These are phyloP conservation scores for Leucopsar rothschildi DNA, from an alignment of 2,113 vertebrate species.

Conservation along the genomic window DNA sequence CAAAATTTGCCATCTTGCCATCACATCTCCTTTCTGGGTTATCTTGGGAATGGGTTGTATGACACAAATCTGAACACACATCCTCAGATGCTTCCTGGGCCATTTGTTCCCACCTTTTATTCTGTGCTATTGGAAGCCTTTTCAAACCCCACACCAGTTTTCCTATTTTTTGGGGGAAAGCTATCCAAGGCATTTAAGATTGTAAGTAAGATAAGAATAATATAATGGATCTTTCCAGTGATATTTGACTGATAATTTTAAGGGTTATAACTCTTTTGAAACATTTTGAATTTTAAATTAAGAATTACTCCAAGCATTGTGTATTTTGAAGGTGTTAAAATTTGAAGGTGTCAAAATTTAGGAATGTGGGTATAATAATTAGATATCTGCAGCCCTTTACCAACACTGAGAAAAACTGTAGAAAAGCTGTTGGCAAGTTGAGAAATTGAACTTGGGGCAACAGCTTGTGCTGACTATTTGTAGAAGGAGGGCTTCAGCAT, in stretches of 20 bases:
- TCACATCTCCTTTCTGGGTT: fast-evolving
- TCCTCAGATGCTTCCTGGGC: not conserved
- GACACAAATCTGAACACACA: not conserved
- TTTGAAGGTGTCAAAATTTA: not conserved
- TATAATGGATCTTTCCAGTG: not conserved
- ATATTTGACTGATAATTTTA: not conserved
- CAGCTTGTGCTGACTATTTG: not conserved
- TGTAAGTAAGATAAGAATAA: not conserved
- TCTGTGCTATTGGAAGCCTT: not conserved
- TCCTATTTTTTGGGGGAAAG: not conserved
- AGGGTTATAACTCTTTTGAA: not conserved
- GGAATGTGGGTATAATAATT: not conserved
- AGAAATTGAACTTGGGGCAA: not conserved
- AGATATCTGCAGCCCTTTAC: not conserved
- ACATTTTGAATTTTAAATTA: not conserved
- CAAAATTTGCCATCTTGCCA: not conserved
- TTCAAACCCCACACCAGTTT: not conserved
- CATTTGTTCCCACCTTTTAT: not conserved
- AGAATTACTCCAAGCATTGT: not conserved
- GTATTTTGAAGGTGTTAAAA: not conserved
- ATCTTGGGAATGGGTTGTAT: fast-evolving
- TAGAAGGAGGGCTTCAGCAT: not conserved
- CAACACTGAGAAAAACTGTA: fast-evolving
- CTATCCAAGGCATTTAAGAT: not conserved
- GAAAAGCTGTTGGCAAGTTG: not conserved